Base-by-base conservation (phyloP, 1,140 invertebrate species). In the Mesaphorura yosii region DNA sequence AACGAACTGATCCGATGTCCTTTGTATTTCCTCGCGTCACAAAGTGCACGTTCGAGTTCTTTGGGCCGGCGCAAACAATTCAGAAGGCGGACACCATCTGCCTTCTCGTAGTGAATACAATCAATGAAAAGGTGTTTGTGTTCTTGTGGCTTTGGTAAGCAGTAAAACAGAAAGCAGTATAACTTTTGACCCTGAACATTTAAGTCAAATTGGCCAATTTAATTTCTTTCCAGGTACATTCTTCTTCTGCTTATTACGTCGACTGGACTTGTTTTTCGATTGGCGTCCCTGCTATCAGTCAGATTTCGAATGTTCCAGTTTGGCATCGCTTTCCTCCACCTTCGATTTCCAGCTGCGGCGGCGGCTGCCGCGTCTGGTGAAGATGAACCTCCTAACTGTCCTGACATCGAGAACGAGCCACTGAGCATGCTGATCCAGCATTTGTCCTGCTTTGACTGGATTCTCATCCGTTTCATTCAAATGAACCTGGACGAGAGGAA, bases 41-140 rank as follows among this genome's bases (percentile, higher is more conserved):
- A 19, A 68, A 68, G 55, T 68, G 67, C 51, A 64, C 51, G 10
- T 67, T 67, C 44, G 57, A 64, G 23, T 54, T 48, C 17, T 59
- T 38, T 52, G 62, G 62, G 19, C 38, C 53, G 12, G 48, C 53
- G 10, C 53, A 54, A 3, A 42, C 28, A 47, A 34, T 45, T 27
- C 19, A 40, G 42, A 37, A 25, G 27, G 12, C 49, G 20, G 70
- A 72, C 56, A 66, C 67, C 2, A 64, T 72, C 56, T 72, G 71
- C 50, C 60, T 72, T 28, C 57, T 72, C 14, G 66, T 70, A 2
- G 64, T 72, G 41, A 73, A 73, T 60, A 68, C 71, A 31, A 62
- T 73, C 51, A 72, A 72, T 53, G 71, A 73, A 57, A 73, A 73
- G 58, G 67, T 73, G 53, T 69, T 34, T 34, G 31, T 34, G 31